These are phyloP conservation scores for Drosophila pseudotakahashii DNA, from an alignment of 2,888 invertebrate species.

Conservation along the genomic window DNA sequence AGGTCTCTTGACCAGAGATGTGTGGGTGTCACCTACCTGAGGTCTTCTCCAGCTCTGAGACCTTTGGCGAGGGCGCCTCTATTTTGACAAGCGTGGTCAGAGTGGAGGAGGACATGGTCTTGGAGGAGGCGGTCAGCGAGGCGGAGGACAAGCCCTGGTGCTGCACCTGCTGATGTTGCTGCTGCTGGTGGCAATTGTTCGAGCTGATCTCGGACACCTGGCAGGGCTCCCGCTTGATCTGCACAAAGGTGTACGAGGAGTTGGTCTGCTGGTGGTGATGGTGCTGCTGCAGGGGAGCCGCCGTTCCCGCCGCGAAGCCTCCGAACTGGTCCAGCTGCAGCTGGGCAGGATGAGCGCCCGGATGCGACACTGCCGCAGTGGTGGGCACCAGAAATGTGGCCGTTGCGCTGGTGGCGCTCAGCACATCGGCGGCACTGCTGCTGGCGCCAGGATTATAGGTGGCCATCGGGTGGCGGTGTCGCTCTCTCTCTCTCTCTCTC, in stretches of 20 bases:
- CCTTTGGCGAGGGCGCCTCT: slow-evolving; percentile 83
- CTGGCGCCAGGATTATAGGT: slow-evolving; percentile 71
- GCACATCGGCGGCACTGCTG: slow-evolving; percentile 70
- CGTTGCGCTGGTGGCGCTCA: slow-evolving; percentile 66
- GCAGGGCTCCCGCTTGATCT: slow-evolving; percentile 84
- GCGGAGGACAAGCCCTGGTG: slow-evolving; percentile 62
- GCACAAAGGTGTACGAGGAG: slow-evolving; percentile 82
- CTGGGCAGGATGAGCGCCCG: slow-evolving; percentile 25
- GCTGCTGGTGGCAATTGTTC: slow-evolving; percentile 81
- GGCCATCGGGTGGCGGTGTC: slow-evolving; percentile 59
- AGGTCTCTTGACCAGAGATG: too few relatives aligned
- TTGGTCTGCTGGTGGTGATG: slow-evolving; percentile 77
- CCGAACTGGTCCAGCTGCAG: slow-evolving; percentile 75
- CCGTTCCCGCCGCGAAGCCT: slow-evolving; percentile 58
- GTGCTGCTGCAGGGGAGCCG: slow-evolving; percentile 43
- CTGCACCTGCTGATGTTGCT: slow-evolving; percentile 63
- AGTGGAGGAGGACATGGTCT: slow-evolving; percentile 82
- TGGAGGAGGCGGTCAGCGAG: slow-evolving; percentile 74
- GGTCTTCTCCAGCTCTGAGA: slow-evolving; percentile 80
- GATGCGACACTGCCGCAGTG: slow-evolving; percentile 30
- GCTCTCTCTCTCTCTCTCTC: neutral
- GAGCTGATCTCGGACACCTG: slow-evolving; percentile 84
- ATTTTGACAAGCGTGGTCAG: slow-evolving; percentile 83
- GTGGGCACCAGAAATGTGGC: slow-evolving; percentile 78
- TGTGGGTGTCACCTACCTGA: slow-evolving; percentile 64